Conservation (phyloP, 2,888 invertebrate species). For the Noctua janthina region DNA sequence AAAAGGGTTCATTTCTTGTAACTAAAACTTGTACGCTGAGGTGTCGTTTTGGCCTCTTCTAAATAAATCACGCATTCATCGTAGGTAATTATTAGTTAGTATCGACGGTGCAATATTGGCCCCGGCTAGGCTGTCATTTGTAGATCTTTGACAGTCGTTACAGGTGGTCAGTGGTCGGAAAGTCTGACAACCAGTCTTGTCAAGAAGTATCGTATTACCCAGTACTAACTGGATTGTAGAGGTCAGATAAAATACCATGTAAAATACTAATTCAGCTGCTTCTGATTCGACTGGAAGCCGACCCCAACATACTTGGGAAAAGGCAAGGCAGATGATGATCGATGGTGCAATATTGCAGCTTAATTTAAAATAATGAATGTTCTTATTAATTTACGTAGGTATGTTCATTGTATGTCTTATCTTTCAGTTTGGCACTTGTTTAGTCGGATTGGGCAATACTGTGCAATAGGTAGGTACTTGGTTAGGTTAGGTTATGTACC, state of each 20-base stretch:
- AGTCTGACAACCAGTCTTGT: too few species aligned
- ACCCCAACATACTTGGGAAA: too few species aligned
- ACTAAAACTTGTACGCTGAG: background rate
- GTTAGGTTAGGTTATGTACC: too few species aligned
- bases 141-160: too few species aligned
- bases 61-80: background rate
- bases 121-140: too few species aligned
- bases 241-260: too few species aligned
- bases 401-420: background rate
- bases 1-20: background rate
- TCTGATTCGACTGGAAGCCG: too few species aligned
- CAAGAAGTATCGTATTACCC: too few species aligned
- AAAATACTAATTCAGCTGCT: too few species aligned
- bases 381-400: background rate
- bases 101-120: background rate
- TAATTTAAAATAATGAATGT: background rate
- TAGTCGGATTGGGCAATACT: background rate
- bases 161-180: too few species aligned
- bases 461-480: background rate
- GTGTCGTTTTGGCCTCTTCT: background rate
- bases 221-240: too few species aligned
- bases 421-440: conserved; percentile 3
- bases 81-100: background rate
- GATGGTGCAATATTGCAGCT: background rate
- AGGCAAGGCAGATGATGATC: too few species aligned